These are phyloP conservation scores for Eilema sororculum DNA, from an alignment of 2,888 invertebrate genomes.

Conservation along the genomic window DNA sequence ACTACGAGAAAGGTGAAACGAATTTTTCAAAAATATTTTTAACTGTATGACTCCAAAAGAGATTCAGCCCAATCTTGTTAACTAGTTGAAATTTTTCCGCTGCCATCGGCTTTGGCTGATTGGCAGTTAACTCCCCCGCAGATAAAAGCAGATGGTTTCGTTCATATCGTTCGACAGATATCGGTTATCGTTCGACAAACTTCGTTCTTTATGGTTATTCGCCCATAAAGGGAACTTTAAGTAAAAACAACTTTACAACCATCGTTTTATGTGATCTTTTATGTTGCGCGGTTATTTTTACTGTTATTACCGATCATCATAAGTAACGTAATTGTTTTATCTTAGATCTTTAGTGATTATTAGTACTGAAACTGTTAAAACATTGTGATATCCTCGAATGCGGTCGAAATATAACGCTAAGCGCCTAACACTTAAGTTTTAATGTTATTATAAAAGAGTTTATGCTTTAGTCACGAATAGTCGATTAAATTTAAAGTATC, in stretches of 20 bases:
- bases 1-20: too few species aligned
- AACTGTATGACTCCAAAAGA: neutral
- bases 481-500: neutral
- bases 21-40: neutral
- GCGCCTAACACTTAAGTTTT: neutral
- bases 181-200: constrained; percentile 76
- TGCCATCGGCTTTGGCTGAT: constrained; percentile 52
- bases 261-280: constrained; percentile 74
- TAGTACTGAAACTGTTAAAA: constrained; percentile 39
- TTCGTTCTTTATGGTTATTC: constrained; percentile 81
- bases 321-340: constrained; percentile 66
- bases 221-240: constrained; percentile 80
- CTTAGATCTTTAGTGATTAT: constrained; percentile 55
- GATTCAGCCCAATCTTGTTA: neutral
- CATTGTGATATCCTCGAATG: neutral
- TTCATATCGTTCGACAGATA: constrained; percentile 62
- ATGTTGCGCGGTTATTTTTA: constrained; percentile 70
- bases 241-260: constrained; percentile 84
- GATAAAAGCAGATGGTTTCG: constrained; percentile 70
- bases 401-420: neutral
- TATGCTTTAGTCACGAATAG: neutral
- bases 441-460: neutral
- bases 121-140: constrained; percentile 64
- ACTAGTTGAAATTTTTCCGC: constrained; percentile 31
- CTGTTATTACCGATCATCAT: constrained; percentile 61